phyloP scores from a whole-genome alignment of 2,888 invertebrate genomes.

The Morpho achilles region DNA sequence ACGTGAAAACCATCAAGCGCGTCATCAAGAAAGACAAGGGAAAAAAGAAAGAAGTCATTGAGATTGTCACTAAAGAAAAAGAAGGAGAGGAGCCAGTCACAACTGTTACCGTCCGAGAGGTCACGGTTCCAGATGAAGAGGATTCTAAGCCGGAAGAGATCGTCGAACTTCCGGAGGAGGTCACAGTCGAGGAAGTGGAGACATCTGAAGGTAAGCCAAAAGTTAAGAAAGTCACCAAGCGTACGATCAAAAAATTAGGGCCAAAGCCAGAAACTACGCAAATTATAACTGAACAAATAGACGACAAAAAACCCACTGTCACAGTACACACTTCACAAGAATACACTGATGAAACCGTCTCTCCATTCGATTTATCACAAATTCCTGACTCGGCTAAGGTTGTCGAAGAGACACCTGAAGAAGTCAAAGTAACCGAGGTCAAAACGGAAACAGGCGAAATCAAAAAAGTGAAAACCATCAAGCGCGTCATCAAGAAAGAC shows the following conservation, averaged over 20 bases:
- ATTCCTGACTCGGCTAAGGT: slow-evolving; percentile 36
- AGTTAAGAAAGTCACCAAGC: slow-evolving; percentile 29
- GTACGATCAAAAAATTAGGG: slow-evolving; percentile 26
- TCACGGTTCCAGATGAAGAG: slow-evolving; percentile 27
- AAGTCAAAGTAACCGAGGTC: slow-evolving; percentile 47
- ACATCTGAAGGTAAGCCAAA: slow-evolving; percentile 41
- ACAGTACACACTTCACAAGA: slow-evolving; percentile 18
- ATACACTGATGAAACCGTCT: slow-evolving; percentile 6
- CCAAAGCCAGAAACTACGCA: slow-evolving; percentile 38
- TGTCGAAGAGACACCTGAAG: slow-evolving; percentile 30
- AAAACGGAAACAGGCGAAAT: slow-evolving; percentile 47
- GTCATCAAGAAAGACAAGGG: slow-evolving; percentile 5
- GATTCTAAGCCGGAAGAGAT: slow-evolving; percentile 1
- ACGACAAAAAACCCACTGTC: slow-evolving; percentile 33
- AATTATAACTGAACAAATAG: slow-evolving; percentile 10
- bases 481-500: slow-evolving; percentile 40
- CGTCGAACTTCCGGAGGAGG: slow-evolving; percentile 1
- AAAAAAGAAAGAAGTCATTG: slow-evolving; percentile 19
- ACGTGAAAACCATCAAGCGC: slow-evolving; percentile 38
- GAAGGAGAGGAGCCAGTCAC: slow-evolving; percentile 5
- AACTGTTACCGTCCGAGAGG: slow-evolving; percentile 26
- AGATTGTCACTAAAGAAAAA: not conserved
- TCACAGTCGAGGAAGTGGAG: slow-evolving; percentile 22
- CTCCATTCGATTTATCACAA: slow-evolving; percentile 24
- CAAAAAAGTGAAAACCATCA: slow-evolving; percentile 42